Evolutionary conservation across 1,140 invertebrate species (phyloP).

Genomic region (Drosophila nasuta): DNA sequence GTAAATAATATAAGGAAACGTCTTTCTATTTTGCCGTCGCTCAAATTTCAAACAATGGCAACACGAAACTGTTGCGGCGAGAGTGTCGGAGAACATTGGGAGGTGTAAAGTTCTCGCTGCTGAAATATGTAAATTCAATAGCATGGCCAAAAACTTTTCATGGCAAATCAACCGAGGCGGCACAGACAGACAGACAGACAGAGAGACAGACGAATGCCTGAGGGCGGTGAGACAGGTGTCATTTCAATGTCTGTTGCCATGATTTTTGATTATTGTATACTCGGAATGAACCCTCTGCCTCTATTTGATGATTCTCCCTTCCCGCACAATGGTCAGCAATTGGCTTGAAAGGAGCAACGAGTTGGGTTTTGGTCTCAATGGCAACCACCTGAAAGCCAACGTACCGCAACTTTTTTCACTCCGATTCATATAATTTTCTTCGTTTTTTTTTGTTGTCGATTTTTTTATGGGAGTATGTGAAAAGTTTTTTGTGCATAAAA

Average conservation of each 20-base stretch:
- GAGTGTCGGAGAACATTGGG: constrained; percentile 43
- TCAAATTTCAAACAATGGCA: constrained; percentile 21
- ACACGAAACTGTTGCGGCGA: constrained; percentile 24
- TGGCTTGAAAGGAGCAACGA: constrained; percentile 40
- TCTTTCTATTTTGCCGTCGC: constrained; percentile 3
- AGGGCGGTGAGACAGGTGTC: constrained; percentile 59
- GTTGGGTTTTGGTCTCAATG: constrained; percentile 32
- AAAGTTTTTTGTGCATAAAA: constrained; percentile 60
- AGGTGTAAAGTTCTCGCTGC: constrained; percentile 47
- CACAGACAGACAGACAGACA: constrained; percentile 24
- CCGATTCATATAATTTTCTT: constrained; percentile 31
- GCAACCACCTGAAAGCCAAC: constrained; percentile 42
- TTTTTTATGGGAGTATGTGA: constrained; percentile 33
- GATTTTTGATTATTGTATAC: constrained; percentile 79
- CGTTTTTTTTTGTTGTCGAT: constrained; percentile 1
- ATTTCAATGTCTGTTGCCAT: constrained; percentile 70
- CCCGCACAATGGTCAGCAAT: constrained; percentile 52
- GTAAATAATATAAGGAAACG: constrained; percentile 30
- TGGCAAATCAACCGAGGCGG: constrained; percentile 52
- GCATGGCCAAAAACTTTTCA: constrained; percentile 53
- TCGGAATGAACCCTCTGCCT: not conserved
- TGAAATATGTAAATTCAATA: constrained; percentile 68
- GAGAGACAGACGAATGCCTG: constrained; percentile 16
- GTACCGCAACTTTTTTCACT: constrained; percentile 34
- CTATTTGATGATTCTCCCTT: not conserved